Evolutionary conservation across 1,140 invertebrate genomes (phyloP).

Genomic region (Cheumatopsyche charites): DNA sequence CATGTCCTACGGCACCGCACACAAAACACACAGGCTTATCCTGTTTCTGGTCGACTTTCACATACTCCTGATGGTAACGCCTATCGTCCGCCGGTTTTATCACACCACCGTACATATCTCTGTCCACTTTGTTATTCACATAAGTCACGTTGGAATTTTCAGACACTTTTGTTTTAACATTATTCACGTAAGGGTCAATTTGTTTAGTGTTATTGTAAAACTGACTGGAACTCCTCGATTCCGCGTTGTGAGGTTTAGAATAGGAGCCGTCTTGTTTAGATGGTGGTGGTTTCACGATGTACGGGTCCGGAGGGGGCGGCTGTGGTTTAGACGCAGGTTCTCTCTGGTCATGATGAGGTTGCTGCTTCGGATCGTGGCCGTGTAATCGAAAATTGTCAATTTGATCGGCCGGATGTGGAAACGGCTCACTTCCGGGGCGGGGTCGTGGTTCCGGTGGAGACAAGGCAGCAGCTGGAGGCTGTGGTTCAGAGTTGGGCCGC

Average conservation of each 20-base stretch:
- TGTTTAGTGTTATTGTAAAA: slow-evolving; percentile 23
- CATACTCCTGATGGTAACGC: slow-evolving; percentile 40
- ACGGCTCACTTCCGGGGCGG: slow-evolving; percentile 16
- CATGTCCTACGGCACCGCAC: slow-evolving; percentile 77
- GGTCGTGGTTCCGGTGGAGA: slow-evolving; percentile 1
- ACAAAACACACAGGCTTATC: slow-evolving; percentile 75
- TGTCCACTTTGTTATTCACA: slow-evolving; percentile 25
- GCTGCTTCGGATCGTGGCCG: not conserved
- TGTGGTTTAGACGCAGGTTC: slow-evolving; percentile 40
- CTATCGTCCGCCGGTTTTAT: slow-evolving; percentile 37
- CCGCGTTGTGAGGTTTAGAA: not conserved
- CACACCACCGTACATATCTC: slow-evolving; percentile 36
- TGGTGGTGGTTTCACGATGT: slow-evolving; percentile 24
- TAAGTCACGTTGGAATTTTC: not conserved
- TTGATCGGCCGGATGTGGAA: slow-evolving; percentile 10
- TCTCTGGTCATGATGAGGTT: slow-evolving; percentile 33
- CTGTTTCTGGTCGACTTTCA: slow-evolving; percentile 24
- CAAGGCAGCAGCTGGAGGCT: slow-evolving; percentile 47
- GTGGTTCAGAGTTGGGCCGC: slow-evolving; percentile 51
- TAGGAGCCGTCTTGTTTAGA: not conserved
- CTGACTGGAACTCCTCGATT: not conserved
- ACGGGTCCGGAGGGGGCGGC: slow-evolving; percentile 8
- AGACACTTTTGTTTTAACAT: slow-evolving; percentile 8
- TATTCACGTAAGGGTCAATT: slow-evolving; percentile 20
- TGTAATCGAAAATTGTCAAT: slow-evolving; percentile 45